These are phyloP conservation scores for Rafetus swinhoei DNA, from an alignment of 2,113 vertebrate genomes.

Conservation along the genomic window DNA sequence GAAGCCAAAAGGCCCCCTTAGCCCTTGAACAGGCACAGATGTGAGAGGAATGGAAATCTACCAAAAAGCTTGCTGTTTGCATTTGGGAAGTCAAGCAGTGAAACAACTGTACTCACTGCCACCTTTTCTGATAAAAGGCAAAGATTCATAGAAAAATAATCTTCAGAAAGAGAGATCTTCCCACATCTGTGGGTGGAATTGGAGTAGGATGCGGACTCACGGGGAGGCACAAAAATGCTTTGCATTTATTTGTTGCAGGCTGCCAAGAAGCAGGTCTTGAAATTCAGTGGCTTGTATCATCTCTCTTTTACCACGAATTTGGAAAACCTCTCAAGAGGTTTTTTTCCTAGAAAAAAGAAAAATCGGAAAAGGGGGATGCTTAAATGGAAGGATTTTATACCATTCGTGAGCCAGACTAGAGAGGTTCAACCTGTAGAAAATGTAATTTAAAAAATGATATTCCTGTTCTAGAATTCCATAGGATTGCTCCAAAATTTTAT, in stretches of 20 bases:
- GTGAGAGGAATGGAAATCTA: background rate
- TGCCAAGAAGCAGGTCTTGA: background rate
- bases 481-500: background rate
- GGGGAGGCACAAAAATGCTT: background rate
- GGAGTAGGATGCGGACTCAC: accelerated
- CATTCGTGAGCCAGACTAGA: background rate
- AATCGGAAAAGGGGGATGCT: background rate
- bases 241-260: background rate
- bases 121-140: background rate
- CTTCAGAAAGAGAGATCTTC: background rate
- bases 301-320: too few species aligned
- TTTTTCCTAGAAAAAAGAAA: background rate
- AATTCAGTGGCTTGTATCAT: accelerated
- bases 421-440: background rate
- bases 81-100: accelerated
- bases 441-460: background rate
- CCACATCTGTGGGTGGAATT: background rate
- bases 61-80: background rate
- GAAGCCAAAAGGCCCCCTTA: background rate
- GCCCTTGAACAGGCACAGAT: background rate
- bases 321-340: accelerated
- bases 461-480: too few species aligned
- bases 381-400: accelerated
- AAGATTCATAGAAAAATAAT: background rate
- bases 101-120: accelerated